Evolutionary conservation across 2,797 vertebrate genomes (phyloP).

Genomic region (Clarias pachynema): DNA sequence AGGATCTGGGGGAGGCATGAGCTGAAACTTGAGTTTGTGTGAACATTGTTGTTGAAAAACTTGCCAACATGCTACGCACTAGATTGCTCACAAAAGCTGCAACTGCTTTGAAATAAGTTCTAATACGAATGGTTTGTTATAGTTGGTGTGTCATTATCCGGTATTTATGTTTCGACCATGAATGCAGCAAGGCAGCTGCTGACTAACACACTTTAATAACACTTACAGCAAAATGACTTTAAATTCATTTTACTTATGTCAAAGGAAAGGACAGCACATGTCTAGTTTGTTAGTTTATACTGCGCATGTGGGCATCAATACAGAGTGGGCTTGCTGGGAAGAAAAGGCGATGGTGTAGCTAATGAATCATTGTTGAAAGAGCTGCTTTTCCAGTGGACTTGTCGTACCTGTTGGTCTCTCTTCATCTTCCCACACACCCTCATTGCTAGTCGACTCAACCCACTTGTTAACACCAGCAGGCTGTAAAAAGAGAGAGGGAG

Average conservation of each 20-base stretch:
- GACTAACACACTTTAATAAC: slow-evolving; percentile 7
- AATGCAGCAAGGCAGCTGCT: not conserved
- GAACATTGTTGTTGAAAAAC: not conserved
- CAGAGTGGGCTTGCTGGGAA: slow-evolving; percentile 5
- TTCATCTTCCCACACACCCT: slow-evolving; percentile 41
- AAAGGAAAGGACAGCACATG: not conserved
- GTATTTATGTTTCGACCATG: not conserved
- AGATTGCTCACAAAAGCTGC: not conserved
- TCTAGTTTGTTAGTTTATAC: slow-evolving; percentile 15
- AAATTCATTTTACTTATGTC: slow-evolving; percentile 8
- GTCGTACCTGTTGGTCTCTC: slow-evolving; percentile 31
- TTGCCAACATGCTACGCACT: not conserved
- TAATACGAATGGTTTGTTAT: not conserved
- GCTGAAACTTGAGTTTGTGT: not conserved
- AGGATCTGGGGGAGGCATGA: not conserved
- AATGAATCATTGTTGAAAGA: slow-evolving; percentile 52
- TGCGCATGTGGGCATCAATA: slow-evolving; percentile 24
- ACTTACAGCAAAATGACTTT: slow-evolving; percentile 11
- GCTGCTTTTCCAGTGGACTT: slow-evolving; percentile 23
- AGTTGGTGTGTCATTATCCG: not conserved
- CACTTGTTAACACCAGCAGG: slow-evolving; percentile 35
- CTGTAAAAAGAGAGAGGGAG: slow-evolving; percentile 2
- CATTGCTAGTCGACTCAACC: slow-evolving; percentile 23
- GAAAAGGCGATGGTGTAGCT: slow-evolving; percentile 1
- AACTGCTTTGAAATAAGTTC: not conserved